Evolutionary conservation across 1,140 invertebrate species (phyloP).

Genomic region (Pseudoatta argentina): DNA sequence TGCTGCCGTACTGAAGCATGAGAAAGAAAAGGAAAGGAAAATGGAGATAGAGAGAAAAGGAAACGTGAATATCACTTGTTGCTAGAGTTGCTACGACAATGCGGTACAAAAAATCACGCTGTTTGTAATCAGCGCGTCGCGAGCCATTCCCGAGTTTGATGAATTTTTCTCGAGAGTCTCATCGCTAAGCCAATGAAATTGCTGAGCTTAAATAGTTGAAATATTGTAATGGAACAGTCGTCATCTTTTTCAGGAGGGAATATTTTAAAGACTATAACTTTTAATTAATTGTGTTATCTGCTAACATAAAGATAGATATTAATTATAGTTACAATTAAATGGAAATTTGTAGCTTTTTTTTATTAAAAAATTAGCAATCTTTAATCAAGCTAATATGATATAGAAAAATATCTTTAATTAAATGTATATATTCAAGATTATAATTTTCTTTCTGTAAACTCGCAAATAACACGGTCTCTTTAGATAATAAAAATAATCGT

Average conservation of each 20-base stretch:
- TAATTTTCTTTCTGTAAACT: not conserved
- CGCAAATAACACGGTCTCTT: not conserved
- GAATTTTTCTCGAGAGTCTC: conserved; percentile 49
- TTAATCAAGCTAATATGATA: not conserved
- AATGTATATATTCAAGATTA: not conserved
- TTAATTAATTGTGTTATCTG: not conserved
- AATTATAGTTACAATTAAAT: not conserved
- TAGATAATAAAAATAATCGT: conserved; percentile 30
- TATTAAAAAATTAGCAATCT: not conserved
- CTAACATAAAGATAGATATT: not conserved
- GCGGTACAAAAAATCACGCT: conserved; percentile 12
- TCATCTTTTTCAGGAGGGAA: not conserved
- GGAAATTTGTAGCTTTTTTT: not conserved
- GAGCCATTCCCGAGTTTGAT: not conserved
- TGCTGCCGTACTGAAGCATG: not conserved
- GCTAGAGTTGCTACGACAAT: conserved; percentile 48
- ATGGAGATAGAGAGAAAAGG: conserved; percentile 15
- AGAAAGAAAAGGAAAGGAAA: conserved; percentile 15
- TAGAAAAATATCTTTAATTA: not conserved
- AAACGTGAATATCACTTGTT: conserved; percentile 68
- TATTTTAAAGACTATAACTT: not conserved
- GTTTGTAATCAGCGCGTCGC: conserved; percentile 50
- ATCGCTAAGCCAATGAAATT: not conserved
- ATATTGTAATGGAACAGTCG: conserved; percentile 8
- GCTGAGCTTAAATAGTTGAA: not conserved